Conservation (phyloP, 2,113 vertebrate genomes). For the Centropristis striata region DNA sequence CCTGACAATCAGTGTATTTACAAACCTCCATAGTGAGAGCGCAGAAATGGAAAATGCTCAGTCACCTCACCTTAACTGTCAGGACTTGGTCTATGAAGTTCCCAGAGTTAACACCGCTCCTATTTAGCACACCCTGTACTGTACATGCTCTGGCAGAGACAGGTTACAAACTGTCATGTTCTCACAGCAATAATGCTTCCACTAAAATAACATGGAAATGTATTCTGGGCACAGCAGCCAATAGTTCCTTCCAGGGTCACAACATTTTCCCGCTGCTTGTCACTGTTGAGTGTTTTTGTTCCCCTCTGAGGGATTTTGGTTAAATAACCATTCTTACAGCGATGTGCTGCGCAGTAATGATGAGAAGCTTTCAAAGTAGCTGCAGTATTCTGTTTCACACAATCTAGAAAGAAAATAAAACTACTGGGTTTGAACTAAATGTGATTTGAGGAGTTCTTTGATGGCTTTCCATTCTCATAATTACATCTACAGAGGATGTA, state of each 20-base stretch:
- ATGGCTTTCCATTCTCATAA: slow-evolving; percentile 7
- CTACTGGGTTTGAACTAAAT: not conserved
- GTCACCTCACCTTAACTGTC: not conserved
- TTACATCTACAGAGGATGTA: not conserved
- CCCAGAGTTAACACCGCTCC: not conserved
- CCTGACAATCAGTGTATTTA: not conserved
- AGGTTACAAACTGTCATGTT: slow-evolving; percentile 16
- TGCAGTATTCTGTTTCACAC: slow-evolving; percentile 14
- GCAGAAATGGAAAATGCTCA: slow-evolving; percentile 33
- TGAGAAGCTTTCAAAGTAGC: slow-evolving; percentile 25
- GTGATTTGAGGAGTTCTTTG: not conserved
- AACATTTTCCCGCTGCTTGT: slow-evolving; percentile 52
- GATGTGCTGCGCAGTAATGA: not conserved
- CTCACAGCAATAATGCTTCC: not conserved
- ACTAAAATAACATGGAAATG: slow-evolving; percentile 47
- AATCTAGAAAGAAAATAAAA: slow-evolving; percentile 22
- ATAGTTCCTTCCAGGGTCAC: slow-evolving; percentile 27
- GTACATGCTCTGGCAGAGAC: not conserved
- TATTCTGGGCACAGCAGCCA: slow-evolving; percentile 20
- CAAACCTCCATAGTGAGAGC: not conserved
- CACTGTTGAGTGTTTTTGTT: slow-evolving; percentile 15
- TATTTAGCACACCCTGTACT: not conserved
- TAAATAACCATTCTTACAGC: slow-evolving; percentile 19
- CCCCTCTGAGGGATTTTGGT: slow-evolving; percentile 24
- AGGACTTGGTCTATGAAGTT: not conserved